Conservation (phyloP, 2,113 vertebrate genomes). For the human (Homo sapiens) region DNA sequence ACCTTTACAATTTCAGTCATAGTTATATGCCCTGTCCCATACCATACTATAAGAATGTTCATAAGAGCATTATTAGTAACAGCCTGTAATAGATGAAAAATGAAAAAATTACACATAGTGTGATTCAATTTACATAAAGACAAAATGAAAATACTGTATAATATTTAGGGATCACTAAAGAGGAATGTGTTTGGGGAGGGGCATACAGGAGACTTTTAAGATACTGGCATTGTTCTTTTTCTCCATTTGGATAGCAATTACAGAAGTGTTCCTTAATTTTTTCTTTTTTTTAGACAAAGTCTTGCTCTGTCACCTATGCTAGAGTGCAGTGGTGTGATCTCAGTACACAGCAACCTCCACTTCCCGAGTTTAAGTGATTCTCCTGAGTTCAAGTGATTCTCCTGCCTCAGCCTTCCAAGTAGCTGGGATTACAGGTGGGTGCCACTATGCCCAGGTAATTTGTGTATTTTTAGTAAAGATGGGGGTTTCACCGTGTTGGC, state of each 20-base stretch:
- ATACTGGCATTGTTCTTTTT: neutral
- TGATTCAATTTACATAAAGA: neutral
- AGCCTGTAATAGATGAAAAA: neutral
- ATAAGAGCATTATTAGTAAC: neutral
- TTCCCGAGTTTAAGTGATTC: too few relatives aligned
- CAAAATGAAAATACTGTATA: neutral
- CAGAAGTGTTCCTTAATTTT: neutral
- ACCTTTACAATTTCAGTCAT: too few relatives aligned
- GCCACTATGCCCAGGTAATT: too few relatives aligned
- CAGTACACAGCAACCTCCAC: too few relatives aligned
- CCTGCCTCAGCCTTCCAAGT: too few relatives aligned
- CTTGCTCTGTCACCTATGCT: too few relatives aligned
- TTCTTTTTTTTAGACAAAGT: too few relatives aligned
- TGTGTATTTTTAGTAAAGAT: too few relatives aligned
- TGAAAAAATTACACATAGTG: neutral
- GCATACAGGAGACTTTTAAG: neutral
- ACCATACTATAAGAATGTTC: neutral
- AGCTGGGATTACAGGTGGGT: too few relatives aligned
- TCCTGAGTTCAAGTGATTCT: too few relatives aligned
- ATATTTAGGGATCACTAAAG: neutral
- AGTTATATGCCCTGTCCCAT: neutral
- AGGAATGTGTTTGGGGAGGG: neutral
- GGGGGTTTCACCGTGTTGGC: too few relatives aligned
- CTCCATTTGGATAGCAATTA: neutral
- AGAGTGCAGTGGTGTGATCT: too few relatives aligned